A percentile compares a stretch with the other conserved stretches of the same genome.
These are phyloP conservation scores for Hormaphis cornu DNA, from an alignment of 1,140 invertebrate species.

Conservation along the genomic window DNA sequence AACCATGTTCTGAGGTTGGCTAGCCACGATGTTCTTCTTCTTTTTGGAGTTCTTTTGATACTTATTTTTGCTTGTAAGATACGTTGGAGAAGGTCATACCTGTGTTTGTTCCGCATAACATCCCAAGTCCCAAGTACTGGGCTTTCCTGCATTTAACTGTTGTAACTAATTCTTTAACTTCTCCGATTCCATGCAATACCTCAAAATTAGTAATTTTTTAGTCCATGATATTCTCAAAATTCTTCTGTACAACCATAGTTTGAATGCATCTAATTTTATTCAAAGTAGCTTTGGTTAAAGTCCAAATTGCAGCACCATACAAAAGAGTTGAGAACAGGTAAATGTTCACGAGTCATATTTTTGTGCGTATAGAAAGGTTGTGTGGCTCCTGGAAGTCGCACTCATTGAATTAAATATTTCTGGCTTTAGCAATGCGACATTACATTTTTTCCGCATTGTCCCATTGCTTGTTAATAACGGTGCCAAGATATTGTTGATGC, in stretches of 20 bases:
- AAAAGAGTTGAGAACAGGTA: conserved; percentile 13
- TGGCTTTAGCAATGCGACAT: neutral
- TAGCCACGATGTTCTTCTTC: too few species aligned
- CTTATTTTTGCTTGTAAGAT: too few species aligned
- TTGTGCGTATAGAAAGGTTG: neutral
- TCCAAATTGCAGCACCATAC: conserved; percentile 18
- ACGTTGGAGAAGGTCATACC: too few species aligned
- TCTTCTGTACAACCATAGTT: conserved; percentile 15
- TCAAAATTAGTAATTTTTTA: too few species aligned
- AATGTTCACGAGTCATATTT: neutral
- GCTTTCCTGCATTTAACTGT: too few species aligned
- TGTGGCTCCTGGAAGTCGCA: neutral
- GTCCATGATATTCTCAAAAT: conserved; percentile 23
- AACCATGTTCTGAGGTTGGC: too few species aligned
- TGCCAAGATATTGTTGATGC: neutral
- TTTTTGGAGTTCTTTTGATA: too few species aligned
- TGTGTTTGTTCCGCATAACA: too few species aligned
- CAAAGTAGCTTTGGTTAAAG: neutral
- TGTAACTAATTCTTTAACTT: too few species aligned
- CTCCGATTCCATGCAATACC: too few species aligned
- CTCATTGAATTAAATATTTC: conserved; percentile 2
- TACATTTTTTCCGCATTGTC: neutral
- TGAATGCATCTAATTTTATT: neutral
- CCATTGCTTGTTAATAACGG: conserved; percentile 10
- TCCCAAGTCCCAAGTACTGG: too few species aligned